Base-by-base conservation (phyloP, 1,140 invertebrate genomes). In the Orchesella cincta region DNA sequence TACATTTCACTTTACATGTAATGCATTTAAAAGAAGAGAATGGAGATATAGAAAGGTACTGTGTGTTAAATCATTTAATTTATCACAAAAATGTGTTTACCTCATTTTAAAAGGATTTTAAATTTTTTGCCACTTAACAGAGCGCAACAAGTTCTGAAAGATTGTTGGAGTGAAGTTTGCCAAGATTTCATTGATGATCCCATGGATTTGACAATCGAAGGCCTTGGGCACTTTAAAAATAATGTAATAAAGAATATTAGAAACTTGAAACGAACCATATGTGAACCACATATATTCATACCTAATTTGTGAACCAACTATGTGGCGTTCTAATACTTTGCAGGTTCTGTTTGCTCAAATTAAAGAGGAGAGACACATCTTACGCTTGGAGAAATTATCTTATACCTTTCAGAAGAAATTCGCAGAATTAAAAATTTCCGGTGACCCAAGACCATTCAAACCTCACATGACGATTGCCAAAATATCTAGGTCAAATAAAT, bases 401-500 rank as follows among this genome's bases (percentile, higher is more conserved):
- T 33, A 70, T 28, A 31, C 39, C 31, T 29, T 79, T 20, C 52
- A 72, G 2, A 29, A 18, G 14, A 75, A 76, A 71, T 76, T 79
- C 70, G 33, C 51, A 14, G 28, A 67, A 36, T 33, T 73, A 31
- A 71, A 57, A 16, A 76, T 79, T 64, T 28, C 51, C 0, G 67
- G 46, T 18, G 74, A 76, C 36, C 51, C 71, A 2, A 51, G 39
- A 34, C 75, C 71, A 23, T 79, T 79, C 36, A 74, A 73, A 23
- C 67, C 78, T 2, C 78, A 79, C 57, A 74, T 79, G 72, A 79
- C 78, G 1, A 79, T 79, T n/a, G 78, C 78, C 3, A 79, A 79
- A 54, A 57, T 79, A 29, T 79, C 78, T 16, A 62, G 64, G 18
- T 76, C 78, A 1, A 79, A 79, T 39, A 79, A 70, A 35, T 33